Conservation (phyloP, 2,113 vertebrate genomes). For the Thunnus maccoyii region DNA sequence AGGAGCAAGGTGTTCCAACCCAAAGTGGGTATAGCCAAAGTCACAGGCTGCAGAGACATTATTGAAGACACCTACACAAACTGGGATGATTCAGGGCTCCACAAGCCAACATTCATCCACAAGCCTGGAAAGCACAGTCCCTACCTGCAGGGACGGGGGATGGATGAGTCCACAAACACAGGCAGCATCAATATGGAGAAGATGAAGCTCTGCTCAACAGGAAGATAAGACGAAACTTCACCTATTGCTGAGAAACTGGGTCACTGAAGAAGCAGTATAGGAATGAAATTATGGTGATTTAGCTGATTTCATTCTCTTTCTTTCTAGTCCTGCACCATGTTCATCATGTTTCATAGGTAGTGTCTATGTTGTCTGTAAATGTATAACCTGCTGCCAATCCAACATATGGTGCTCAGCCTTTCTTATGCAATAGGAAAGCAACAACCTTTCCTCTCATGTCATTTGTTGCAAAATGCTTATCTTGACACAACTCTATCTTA, state of each 20-base stretch:
- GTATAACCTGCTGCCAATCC: constrained; percentile 4
- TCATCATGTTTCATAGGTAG: neutral
- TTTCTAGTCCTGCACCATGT: neutral
- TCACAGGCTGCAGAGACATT: constrained; percentile 21
- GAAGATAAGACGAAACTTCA: constrained; percentile 11
- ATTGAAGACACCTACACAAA: constrained; percentile 75
- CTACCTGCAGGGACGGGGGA: constrained; percentile 65
- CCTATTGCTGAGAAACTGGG: neutral
- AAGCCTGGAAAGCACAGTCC: constrained; percentile 61
- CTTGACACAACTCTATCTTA: neutral
- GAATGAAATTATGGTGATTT: neutral
- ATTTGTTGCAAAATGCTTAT: constrained; percentile 5
- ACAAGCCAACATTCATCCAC: constrained; percentile 82
- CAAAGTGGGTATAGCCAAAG: constrained; percentile 33
- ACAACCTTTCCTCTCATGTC: neutral
- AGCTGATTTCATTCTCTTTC: neutral
- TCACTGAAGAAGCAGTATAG: neutral
- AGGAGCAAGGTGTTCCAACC: constrained; percentile 89
- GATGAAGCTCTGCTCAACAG: constrained; percentile 53
- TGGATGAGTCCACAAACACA: constrained; percentile 83
- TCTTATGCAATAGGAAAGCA: neutral
- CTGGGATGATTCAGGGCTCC: constrained; percentile 83
- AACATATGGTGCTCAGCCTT: neutral
- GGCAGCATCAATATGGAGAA: constrained; percentile 84
- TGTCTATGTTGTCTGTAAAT: neutral